Conservation (phyloP, 2,888 invertebrate species). For the Trachelus stipa region DNA sequence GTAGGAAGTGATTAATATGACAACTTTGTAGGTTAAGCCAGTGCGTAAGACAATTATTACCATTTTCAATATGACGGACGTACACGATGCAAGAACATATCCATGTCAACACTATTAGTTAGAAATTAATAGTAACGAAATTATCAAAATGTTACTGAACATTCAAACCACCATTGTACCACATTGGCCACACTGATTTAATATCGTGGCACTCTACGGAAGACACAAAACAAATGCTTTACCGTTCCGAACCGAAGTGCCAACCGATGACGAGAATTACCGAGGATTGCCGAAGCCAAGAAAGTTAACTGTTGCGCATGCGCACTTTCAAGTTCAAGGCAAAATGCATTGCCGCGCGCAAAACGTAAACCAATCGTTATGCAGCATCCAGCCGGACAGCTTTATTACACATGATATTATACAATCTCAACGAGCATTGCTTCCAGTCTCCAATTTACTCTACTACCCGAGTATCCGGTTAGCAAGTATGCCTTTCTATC, state of each 20-base stretch:
- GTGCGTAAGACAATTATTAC: neutral
- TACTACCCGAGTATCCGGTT: neutral
- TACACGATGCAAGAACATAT: neutral
- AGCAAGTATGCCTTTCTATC: neutral
- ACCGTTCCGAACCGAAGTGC: neutral
- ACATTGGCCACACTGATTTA: neutral
- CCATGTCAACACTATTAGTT: neutral
- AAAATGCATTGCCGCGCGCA: slow-evolving; percentile 22
- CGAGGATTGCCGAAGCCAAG: slow-evolving; percentile 14
- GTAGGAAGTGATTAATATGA: neutral
- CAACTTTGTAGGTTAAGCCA: neutral
- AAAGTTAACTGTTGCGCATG: slow-evolving; percentile 4
- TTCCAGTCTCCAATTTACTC: neutral
- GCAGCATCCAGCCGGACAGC: neutral
- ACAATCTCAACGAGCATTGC: neutral
- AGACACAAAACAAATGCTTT: slow-evolving; percentile 21
- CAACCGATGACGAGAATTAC: slow-evolving; percentile 18
- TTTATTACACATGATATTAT: neutral
- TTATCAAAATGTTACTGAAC: neutral
- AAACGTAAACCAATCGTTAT: neutral
- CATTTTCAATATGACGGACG: neutral
- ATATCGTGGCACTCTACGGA: slow-evolving; percentile 12
- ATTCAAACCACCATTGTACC: neutral
- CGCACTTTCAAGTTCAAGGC: slow-evolving; percentile 17
- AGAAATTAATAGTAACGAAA: neutral